phyloP scores from a whole-genome alignment of 2,797 vertebrate species.

The Peromyscus melanophrys region DNA sequence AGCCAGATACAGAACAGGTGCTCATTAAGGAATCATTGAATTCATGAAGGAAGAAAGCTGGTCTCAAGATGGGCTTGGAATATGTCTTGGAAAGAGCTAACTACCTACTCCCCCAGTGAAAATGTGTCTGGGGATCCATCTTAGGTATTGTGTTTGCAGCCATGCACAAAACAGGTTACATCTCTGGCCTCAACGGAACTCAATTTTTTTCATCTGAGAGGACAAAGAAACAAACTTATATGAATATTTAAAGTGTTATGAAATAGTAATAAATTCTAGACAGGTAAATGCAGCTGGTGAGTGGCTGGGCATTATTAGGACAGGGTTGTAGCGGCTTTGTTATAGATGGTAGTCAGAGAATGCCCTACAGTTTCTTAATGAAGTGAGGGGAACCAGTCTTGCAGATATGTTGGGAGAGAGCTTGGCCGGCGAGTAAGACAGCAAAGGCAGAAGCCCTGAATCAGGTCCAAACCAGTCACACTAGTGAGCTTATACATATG shows the following conservation, averaged over 20 bases:
- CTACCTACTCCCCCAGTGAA: not conserved
- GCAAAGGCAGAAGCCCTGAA: not conserved
- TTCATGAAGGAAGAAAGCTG: conserved; percentile 20
- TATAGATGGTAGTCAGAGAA: not conserved
- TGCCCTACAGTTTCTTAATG: not conserved
- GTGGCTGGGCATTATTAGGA: not conserved
- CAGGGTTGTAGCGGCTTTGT: not conserved
- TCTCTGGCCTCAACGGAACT: not conserved
- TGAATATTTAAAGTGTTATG: not conserved
- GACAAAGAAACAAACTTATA: not conserved
- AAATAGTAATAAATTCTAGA: not conserved
- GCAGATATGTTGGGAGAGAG: not conserved
- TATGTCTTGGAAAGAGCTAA: not conserved
- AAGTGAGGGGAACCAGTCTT: not conserved
- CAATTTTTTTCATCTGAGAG: not conserved
- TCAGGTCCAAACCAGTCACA: not conserved
- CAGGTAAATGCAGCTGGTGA: not conserved
- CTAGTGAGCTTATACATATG: not conserved
- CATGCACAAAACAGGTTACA: not conserved
- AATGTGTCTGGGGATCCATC: not conserved
- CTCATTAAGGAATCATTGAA: conserved; percentile 33
- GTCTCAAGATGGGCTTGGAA: not conserved
- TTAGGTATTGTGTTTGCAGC: not conserved
- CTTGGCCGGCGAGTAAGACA: not conserved
- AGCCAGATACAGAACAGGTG: not conserved